Evolutionary conservation across 2,113 vertebrate genomes (phyloP).

Genomic region (Anarhynchus alexandrinus): DNA sequence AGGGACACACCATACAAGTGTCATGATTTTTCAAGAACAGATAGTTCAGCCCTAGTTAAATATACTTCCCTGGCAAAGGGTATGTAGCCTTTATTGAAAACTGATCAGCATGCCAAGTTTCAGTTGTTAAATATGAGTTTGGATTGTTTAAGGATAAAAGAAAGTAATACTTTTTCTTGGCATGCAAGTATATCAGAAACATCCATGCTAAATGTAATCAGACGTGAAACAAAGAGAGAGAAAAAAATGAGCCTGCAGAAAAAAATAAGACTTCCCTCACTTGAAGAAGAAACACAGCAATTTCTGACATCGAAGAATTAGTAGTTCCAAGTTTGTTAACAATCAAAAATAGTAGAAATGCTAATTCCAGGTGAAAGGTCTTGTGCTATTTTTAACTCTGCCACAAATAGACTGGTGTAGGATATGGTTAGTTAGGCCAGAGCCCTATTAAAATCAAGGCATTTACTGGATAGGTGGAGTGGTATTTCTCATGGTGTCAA

Average conservation of each 20-base stretch:
- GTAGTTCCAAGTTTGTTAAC: conserved; percentile 4
- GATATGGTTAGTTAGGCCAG: neutral
- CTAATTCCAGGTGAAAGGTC: neutral
- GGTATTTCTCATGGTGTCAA: neutral
- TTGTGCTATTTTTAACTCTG: neutral
- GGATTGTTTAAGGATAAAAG: neutral
- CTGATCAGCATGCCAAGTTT: neutral
- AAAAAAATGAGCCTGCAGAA: neutral
- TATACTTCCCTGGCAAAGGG: neutral
- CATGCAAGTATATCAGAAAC: conserved; percentile 5
- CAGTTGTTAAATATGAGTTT: conserved; percentile 10
- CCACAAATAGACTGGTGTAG: neutral
- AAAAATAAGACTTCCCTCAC: neutral
- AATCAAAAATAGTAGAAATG: neutral
- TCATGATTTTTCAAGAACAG: neutral
- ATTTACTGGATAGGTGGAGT: neutral
- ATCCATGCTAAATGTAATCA: conserved; percentile 53
- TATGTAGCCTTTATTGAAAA: neutral
- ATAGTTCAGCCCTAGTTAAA: neutral
- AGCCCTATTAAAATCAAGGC: neutral
- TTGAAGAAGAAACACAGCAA: neutral
- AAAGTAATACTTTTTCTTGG: conserved; percentile 16
- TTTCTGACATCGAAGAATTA: neutral
- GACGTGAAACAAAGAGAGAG: neutral
- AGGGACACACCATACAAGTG: neutral